Conservation (phyloP, 1,140 invertebrate genomes). For the Hyles vespertilio region DNA sequence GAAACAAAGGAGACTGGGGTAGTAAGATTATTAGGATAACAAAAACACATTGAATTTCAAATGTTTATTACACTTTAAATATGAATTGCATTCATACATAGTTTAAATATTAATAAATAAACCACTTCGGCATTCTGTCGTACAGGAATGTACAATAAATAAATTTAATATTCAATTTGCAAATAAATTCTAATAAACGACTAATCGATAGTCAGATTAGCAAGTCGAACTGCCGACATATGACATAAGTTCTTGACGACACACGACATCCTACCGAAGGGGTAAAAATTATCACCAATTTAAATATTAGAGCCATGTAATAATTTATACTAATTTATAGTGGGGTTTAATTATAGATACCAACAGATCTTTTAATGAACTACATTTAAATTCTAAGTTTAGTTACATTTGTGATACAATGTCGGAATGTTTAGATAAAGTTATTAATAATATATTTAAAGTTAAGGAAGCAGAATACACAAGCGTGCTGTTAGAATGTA, state of each 20-base stretch:
- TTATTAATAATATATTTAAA: no score
- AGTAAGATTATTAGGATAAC: constrained; percentile 21
- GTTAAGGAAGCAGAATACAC: not conserved
- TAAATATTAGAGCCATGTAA: no score
- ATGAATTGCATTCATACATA: constrained; percentile 71
- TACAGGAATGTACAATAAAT: no score
- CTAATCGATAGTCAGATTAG: no score
- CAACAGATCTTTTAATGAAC: not conserved
- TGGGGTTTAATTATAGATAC: not conserved
- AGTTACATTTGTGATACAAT: not conserved
- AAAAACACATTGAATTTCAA: constrained; percentile 49
- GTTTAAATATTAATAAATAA: constrained; percentile 6
- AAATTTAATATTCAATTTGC: no score
- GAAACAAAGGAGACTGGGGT: constrained; percentile 25
- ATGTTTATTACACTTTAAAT: constrained; percentile 56
- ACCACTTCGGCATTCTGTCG: not conserved
- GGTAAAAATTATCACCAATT: no score
- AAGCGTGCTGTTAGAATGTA: not conserved
- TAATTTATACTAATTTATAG: not conserved
- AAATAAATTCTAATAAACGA: no score
- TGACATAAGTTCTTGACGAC: no score
- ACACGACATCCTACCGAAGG: not conserved
- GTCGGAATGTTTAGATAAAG: no score
- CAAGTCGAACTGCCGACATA: no score
- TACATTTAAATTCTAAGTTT: not conserved